Conservation (phyloP, 2,113 vertebrate genomes). For the Megaceryle torquata region DNA sequence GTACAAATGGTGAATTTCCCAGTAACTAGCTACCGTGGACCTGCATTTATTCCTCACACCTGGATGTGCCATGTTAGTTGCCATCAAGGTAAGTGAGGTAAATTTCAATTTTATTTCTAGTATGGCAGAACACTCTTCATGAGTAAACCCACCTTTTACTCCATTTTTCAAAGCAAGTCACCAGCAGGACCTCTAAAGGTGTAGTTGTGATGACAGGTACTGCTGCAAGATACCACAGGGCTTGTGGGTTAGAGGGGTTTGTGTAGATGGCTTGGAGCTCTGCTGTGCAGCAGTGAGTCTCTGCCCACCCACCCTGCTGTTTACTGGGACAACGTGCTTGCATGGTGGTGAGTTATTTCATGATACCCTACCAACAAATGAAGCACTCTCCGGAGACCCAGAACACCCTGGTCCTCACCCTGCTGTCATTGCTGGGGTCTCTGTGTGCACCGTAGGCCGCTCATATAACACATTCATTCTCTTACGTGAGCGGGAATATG, state of each 20-base stretch:
- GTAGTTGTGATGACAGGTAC: neutral
- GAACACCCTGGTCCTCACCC: neutral
- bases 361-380: neutral
- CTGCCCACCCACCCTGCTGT: neutral
- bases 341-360: fast-evolving
- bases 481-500: fast-evolving
- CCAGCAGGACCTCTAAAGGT: neutral
- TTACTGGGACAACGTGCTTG: neutral
- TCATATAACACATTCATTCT: too few relatives aligned
- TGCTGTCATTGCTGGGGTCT: neutral
- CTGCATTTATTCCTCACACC: neutral
- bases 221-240: neutral
- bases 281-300: neutral
- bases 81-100: neutral
- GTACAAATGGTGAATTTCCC: neutral
- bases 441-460: fast-evolving
- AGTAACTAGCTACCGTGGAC: neutral
- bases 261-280: neutral
- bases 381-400: neutral
- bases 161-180: neutral
- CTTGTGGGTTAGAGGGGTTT: neutral
- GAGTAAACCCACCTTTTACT: neutral
- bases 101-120: neutral
- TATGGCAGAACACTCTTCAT: neutral
- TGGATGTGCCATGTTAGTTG: neutral